Percentiles rank a stretch among this genome's conserved stretches.
Evolutionary conservation across 37 sponge, comb jelly and placozoan genomes (phyloP).

Genomic region (Ianthella basta): DNA sequence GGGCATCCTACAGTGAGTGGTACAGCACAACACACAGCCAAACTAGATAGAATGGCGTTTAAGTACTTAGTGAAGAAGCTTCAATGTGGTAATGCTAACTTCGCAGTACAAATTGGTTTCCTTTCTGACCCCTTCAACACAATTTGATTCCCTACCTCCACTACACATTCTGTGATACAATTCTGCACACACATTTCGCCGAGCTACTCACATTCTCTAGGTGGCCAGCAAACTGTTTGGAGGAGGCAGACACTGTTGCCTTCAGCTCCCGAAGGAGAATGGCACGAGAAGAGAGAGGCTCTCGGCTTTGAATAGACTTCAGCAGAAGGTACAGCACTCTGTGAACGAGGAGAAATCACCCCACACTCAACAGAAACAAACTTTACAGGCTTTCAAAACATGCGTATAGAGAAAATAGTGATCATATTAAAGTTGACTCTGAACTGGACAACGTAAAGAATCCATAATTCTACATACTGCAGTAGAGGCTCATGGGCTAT

Average conservation of each 20-base stretch:
- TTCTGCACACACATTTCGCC: no score
- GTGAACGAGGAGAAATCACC: neutral
- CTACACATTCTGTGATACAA: no score
- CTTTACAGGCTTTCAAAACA: neutral
- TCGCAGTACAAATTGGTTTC: no score
- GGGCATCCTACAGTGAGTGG: constrained; percentile 70
- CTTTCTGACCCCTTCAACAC: neutral
- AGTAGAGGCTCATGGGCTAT: no score
- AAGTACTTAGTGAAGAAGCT: no score
- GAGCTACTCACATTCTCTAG: constrained; percentile 59
- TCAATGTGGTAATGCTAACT: no score
- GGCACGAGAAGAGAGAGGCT: constrained; percentile 42
- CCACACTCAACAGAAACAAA: neutral
- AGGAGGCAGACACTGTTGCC: constrained; percentile 27
- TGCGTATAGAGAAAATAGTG: neutral
- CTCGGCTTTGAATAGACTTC: constrained; percentile 63
- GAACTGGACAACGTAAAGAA: no score
- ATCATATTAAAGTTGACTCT: neutral
- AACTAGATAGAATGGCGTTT: neutral
- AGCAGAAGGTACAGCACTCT: constrained; percentile 68
- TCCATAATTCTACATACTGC: no score
- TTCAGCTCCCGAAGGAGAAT: constrained; percentile 67
- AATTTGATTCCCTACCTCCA: no score
- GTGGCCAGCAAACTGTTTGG: constrained; percentile 57
- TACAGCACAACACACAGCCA: no score